Base-by-base conservation (phyloP, 2,113 vertebrate species). In the Carassius auratus region DNA sequence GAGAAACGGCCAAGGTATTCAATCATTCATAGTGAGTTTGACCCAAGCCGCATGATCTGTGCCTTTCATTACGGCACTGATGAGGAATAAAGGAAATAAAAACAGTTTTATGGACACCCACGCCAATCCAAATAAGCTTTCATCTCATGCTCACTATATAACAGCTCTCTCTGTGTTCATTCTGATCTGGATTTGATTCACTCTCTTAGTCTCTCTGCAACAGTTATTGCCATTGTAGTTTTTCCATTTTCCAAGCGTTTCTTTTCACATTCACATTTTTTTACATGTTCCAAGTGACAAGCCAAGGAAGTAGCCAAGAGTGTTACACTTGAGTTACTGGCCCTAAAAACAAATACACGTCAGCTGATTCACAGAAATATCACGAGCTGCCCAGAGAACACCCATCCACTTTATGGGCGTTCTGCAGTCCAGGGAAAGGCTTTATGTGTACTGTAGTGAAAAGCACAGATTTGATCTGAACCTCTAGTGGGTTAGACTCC, bases 201-300 rank as follows among this genome's bases (percentile, higher is more conserved):
- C 50, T 76, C 48, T 76, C 81, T 52, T 75, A 82, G 84, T 91
- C 85, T 91, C 88, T 90, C 87, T 80, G 59, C 86, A 42, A 10
- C 92, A 92, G 95, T 89, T 94, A 89, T 91, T 76, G 85, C 52
- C 88, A 92, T 92, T 94, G 90, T 91, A 90, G 89, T 90, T 76
- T 75, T 75, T 89, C 78, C 84, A 78, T 85, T 84, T 89, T 64
- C 86, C 33, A 52, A 77, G 42, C 48, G 57, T 86, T 86, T 61
- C 66, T 81, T 81, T 84, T 66, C 76, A 84, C 61, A 64, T 62
- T 85, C 86, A 83, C 87, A 80, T 76, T 69, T 89, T 26, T 92
- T 93, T 92, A 93, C 90, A 86, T 48, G 91, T 92, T 92, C 91
- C 90, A 92, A 94, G 91, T 86, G 92, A 94, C 91, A 93, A 17